These are phyloP conservation scores for Drosophila siamana DNA, from an alignment of 2,888 invertebrate genomes.

Conservation along the genomic window DNA sequence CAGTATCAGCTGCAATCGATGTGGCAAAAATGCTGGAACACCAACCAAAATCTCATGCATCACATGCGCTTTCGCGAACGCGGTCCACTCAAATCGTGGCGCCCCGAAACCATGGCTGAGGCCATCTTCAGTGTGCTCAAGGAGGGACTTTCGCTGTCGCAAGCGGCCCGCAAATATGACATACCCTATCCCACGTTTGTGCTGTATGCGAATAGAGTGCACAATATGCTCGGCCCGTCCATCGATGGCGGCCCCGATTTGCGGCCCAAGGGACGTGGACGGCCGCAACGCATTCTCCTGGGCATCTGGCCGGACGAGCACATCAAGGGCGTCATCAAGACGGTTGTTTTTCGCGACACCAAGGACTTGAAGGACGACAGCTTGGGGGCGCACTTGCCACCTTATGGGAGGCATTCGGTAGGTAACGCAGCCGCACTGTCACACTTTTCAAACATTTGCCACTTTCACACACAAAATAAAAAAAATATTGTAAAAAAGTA, in stretches of 20 bases:
- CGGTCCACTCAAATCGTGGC: slow-evolving; percentile 96
- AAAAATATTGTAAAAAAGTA: too few species aligned
- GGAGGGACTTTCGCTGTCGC: slow-evolving; percentile 94
- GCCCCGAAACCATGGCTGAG: slow-evolving; percentile 97
- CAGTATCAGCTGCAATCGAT: slow-evolving; percentile 97
- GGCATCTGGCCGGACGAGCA: slow-evolving; percentile 98
- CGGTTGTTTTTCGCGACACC: slow-evolving; percentile 95
- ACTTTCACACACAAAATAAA: background rate
- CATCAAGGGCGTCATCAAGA: slow-evolving; percentile 95
- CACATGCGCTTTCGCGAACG: slow-evolving; percentile 96
- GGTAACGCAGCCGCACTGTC: slow-evolving; percentile 72
- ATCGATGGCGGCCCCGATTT: slow-evolving; percentile 96
- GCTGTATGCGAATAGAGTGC: slow-evolving; percentile 95
- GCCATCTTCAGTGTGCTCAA: slow-evolving; percentile 96
- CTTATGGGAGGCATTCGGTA: slow-evolving; percentile 88
- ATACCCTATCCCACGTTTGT: slow-evolving; percentile 98
- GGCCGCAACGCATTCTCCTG: slow-evolving; percentile 95
- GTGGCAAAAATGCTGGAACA: slow-evolving; percentile 99
- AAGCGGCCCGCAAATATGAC: slow-evolving; percentile 96
- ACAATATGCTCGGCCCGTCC: slow-evolving; percentile 97
- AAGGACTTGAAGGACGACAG: slow-evolving; percentile 91
- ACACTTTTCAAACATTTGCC: background rate
- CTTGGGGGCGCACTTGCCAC: slow-evolving; percentile 85
- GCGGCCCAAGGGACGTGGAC: slow-evolving; percentile 95
- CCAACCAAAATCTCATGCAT: slow-evolving; percentile 95